A percentile compares a stretch with the other conserved stretches of the same genome.
These are phyloP conservation scores for Ammodytes marinus DNA, from an alignment of 2,113 vertebrate genomes.

Conservation along the genomic window DNA sequence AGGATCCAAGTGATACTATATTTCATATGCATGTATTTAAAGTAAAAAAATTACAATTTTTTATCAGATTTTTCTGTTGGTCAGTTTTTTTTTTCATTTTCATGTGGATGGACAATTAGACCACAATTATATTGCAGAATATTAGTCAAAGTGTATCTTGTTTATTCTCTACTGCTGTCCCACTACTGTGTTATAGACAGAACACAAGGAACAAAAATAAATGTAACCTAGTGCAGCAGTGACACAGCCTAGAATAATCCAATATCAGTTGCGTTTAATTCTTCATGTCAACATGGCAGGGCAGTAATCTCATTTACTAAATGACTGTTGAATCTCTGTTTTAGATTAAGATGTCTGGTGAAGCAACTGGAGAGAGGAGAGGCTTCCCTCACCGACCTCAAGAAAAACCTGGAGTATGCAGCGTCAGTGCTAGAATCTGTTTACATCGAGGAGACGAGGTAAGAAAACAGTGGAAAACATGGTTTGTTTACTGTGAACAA, in stretches of 20 bases:
- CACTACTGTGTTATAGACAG: background rate
- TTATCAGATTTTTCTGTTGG: background rate
- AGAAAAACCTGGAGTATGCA: conserved; percentile 99
- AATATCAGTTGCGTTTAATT: conserved; percentile 55
- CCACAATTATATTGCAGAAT: background rate
- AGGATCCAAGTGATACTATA: too few species aligned
- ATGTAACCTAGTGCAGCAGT: background rate
- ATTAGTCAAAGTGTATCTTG: background rate
- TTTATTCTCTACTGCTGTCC: background rate
- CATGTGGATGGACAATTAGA: background rate
- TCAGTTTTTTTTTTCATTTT: background rate
- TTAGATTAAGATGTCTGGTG: conserved; percentile 94
- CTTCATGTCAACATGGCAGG: conserved; percentile 43
- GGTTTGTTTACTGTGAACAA: conserved; percentile 38
- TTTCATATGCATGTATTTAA: too few species aligned
- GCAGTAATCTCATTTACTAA: conserved; percentile 69
- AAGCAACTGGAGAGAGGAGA: conserved; percentile 98
- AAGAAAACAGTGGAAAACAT: conserved; percentile 26
- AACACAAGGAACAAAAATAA: background rate
- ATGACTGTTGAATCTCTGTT: conserved; percentile 60
- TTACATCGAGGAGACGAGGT: conserved; percentile 98
- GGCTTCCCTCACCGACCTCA: conserved; percentile 93
- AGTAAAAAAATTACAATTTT: background rate
- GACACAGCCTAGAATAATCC: conserved; percentile 40
- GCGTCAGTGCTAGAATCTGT: conserved; percentile 96